Evolutionary conservation across 2,888 invertebrate species (phyloP), one percentile per base, ranked within the genome.

Genomic region (Meloe dianella): DNA sequence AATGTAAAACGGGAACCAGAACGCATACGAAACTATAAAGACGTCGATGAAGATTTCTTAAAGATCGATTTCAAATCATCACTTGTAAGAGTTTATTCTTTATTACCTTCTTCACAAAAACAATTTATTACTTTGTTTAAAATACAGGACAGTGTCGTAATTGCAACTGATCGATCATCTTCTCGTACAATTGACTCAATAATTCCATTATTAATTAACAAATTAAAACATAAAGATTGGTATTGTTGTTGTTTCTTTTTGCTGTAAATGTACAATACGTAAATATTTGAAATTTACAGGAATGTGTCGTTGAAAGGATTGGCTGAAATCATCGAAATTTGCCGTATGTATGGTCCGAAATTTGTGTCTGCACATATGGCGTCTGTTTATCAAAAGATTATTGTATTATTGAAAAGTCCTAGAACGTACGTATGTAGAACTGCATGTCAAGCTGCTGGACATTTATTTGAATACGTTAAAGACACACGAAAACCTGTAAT

Each of bases 401-500:
- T 84, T 29, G 82, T 83, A 64, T 72, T 85, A 58, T 73, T 85
- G 35, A 79, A 80, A 62, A 84, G 84, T 73, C 82, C 84, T 2
- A 72, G 84, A 54, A 84, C 84, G 10, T 82, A 83, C 63, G 84
- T 84, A 24, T 82, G 83, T 61, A 77, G 84, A 47, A 82, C 81
- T 1, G 80, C 84, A 10, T 84, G 84, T 70, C 84, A 84, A 74
- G 81, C 82, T 8, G 77, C 83, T 7, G 84, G 84, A 29, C 82
- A 83, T 69, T 73, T 84, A 17, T 84, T 85, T 69, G 82, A 83
- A 68, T 81, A 79, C 35, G 77, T 83, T 57, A 83, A 82, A 69
- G 83, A 84, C 69, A 84, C 84, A 6, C 77, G 83, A 67, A 77
- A 83, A 65, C 85, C 85, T 30, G 84, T 84, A 78, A 79, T 27